Evolutionary conservation across 2,113 vertebrate species (phyloP).

Genomic region (Gasterosteus nipponicus): DNA sequence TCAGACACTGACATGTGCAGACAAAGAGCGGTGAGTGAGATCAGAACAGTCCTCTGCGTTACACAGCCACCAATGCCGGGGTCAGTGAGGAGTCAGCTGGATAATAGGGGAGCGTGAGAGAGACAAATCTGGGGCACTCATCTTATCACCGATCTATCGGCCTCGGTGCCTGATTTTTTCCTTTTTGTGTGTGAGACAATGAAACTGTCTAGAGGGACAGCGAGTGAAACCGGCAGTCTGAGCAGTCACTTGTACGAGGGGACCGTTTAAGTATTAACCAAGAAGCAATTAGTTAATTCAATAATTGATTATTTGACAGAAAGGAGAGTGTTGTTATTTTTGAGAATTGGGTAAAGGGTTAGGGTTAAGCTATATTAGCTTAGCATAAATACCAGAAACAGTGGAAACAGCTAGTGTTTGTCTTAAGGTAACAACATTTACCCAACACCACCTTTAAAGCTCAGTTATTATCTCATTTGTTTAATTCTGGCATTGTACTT

Average conservation of each 20-base stretch:
- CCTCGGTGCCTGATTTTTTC: slow-evolving; percentile 16
- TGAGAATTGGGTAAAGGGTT: neutral
- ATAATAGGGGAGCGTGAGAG: slow-evolving; percentile 74
- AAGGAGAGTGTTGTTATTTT: neutral
- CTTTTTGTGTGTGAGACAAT: slow-evolving; percentile 11
- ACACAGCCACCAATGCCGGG: slow-evolving; percentile 42
- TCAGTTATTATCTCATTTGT: neutral
- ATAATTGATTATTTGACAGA: neutral
- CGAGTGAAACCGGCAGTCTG: slow-evolving; percentile 24
- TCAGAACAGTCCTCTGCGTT: slow-evolving; percentile 39
- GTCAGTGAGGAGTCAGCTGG: slow-evolving; percentile 69
- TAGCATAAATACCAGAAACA: neutral
- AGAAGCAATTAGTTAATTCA: neutral
- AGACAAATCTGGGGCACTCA: slow-evolving; percentile 50
- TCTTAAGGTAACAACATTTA: neutral
- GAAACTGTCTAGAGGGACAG: slow-evolving; percentile 8
- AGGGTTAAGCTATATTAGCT: neutral
- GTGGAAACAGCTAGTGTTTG: neutral
- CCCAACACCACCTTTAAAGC: neutral
- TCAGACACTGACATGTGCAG: slow-evolving; percentile 14
- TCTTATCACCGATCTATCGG: slow-evolving; percentile 29
- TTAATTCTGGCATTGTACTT: neutral
- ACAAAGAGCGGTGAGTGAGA: slow-evolving; percentile 52
- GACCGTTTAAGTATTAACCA: neutral
- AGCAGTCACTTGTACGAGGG: neutral